Percentiles rank a stretch among this genome's conserved stretches.
Evolutionary conservation across 2,113 vertebrate species (phyloP).

Genomic region (Petrocephalus zakoni): DNA sequence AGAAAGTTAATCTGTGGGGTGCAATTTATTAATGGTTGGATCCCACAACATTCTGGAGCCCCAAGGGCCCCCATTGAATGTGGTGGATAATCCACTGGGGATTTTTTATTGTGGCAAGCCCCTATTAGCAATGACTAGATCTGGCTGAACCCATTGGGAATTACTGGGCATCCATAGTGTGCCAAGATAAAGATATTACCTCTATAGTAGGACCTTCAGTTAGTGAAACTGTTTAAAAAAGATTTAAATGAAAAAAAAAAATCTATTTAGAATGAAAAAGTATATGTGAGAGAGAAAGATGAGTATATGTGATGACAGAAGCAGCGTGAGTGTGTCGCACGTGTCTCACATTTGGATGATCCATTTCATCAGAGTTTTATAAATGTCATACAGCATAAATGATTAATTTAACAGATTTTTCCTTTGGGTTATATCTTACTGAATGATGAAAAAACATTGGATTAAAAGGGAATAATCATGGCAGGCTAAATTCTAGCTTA

Average conservation of each 20-base stretch:
- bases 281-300: not conserved
- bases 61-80: not conserved
- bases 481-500: not conserved
- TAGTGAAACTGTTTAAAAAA: not conserved
- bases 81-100: not conserved
- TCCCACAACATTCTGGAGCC: not conserved
- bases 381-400: not conserved
- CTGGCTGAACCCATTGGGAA: not conserved
- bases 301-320: not conserved
- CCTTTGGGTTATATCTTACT: not conserved
- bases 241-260: not conserved
- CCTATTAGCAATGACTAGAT: not conserved
- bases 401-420: not conserved
- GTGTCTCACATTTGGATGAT: not conserved
- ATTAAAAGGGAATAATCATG: not conserved
- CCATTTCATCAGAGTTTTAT: not conserved
- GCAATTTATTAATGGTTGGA: not conserved
- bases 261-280: not conserved
- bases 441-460: not conserved
- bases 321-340: not conserved
- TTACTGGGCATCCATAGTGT: too few relatives aligned
- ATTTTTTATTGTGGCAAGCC: not conserved
- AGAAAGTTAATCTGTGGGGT: not conserved
- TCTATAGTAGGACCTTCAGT: not conserved
- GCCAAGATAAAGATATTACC: not conserved